phyloP scores from a whole-genome alignment of 2,113 vertebrate genomes.

The Dromiciops gliroides region DNA sequence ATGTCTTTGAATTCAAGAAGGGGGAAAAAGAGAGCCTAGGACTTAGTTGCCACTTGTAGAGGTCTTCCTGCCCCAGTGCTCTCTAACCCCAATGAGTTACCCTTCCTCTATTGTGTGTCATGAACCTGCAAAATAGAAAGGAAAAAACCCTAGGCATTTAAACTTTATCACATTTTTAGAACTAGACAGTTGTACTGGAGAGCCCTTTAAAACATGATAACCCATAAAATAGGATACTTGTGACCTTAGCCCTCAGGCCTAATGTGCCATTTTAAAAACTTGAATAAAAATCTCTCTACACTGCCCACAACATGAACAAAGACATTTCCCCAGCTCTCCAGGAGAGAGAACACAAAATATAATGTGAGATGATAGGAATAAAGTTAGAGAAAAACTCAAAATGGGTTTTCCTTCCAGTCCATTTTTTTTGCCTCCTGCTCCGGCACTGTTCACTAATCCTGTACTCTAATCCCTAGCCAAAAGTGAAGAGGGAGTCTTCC shows the following conservation, averaged over 20 bases:
- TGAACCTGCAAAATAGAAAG: slow-evolving; percentile 5
- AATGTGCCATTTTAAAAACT: neutral
- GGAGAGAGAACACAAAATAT: neutral
- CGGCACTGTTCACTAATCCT: neutral
- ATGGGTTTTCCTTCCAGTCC: neutral
- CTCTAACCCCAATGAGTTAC: neutral
- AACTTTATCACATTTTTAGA: neutral
- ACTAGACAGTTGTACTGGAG: neutral
- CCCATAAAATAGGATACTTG: neutral
- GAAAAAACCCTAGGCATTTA: neutral
- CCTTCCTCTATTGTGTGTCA: neutral
- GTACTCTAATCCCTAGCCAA: neutral
- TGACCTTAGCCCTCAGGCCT: neutral
- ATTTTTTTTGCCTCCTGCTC: neutral
- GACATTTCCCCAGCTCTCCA: neutral
- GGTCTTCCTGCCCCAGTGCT: neutral
- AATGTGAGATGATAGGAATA: neutral
- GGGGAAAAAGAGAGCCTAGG: neutral
- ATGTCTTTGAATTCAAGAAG: neutral
- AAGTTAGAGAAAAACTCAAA: slow-evolving; percentile 4
- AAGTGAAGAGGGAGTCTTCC: slow-evolving; percentile 5
- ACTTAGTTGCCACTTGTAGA: neutral
- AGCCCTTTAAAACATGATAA: neutral
- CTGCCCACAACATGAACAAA: neutral
- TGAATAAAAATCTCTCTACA: neutral